These are phyloP conservation scores for Tapirus terrestris DNA, from an alignment of 2,113 vertebrate species.

Conservation along the genomic window DNA sequence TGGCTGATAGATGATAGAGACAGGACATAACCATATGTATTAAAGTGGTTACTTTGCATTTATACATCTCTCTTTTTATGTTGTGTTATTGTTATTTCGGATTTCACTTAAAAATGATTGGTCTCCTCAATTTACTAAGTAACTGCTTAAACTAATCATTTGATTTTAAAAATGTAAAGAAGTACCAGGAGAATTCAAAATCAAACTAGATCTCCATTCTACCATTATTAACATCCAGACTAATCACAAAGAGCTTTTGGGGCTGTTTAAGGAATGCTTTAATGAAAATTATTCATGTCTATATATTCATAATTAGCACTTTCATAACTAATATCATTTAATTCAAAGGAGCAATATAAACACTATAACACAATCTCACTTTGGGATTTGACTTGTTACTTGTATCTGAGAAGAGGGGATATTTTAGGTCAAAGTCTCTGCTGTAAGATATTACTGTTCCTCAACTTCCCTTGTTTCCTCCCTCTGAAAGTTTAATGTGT, in stretches of 20 bases:
- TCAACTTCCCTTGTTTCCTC: neutral
- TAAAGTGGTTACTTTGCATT: neutral
- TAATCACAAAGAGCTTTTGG: neutral
- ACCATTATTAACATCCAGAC: neutral
- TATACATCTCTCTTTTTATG: neutral
- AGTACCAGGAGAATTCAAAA: slow-evolving; percentile 35
- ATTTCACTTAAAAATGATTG: slow-evolving; percentile 34
- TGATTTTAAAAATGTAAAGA: neutral
- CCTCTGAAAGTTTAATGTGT: neutral
- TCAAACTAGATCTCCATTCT: neutral
- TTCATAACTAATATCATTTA: neutral
- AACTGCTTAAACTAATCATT: neutral
- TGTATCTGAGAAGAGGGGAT: neutral
- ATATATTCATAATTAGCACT: neutral
- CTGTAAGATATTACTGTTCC: neutral
- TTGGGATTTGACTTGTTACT: neutral
- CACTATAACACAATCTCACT: neutral
- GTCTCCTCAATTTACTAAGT: neutral
- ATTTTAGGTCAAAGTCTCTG: neutral
- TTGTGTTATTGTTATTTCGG: neutral
- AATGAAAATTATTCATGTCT: neutral
- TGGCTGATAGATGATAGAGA: neutral
- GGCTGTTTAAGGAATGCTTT: neutral
- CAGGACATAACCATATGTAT: neutral
- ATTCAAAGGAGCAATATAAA: slow-evolving; percentile 1